These are phyloP conservation scores for Fragum sueziense DNA, from an alignment of 2,888 invertebrate species.

Conservation along the genomic window DNA sequence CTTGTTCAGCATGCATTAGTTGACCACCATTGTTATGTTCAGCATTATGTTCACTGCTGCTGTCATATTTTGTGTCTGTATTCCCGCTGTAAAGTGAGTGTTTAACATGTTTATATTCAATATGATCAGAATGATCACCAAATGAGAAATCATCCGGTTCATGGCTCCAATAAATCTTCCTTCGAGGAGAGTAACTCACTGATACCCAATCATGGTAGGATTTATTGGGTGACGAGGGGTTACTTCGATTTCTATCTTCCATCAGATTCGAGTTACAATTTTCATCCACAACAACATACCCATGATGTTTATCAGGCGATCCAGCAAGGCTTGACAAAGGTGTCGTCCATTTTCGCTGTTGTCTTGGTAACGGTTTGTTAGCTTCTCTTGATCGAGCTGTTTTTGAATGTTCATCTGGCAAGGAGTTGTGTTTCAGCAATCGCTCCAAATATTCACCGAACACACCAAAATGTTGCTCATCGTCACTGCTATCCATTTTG, in stretches of 20 bases:
- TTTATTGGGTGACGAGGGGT: background rate
- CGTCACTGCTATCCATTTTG: background rate
- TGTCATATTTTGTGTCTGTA: no score
- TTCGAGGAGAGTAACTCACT: background rate
- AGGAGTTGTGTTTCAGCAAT: background rate
- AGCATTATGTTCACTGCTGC: no score
- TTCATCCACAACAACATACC: background rate
- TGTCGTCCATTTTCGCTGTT: background rate
- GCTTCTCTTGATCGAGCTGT: background rate
- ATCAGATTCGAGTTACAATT: background rate
- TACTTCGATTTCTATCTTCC: background rate
- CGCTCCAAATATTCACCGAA: constrained; percentile 1
- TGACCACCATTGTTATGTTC: no score
- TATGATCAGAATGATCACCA: background rate
- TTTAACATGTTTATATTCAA: background rate
- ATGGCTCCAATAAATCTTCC: background rate
- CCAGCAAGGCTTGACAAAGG: background rate
- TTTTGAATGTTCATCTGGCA: background rate
- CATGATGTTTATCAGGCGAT: background rate
- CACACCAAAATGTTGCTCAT: background rate
- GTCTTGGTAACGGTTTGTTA: background rate
- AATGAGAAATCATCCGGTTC: background rate
- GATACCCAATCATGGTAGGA: background rate
- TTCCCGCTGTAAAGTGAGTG: background rate
- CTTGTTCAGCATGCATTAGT: background rate